phyloP scores from a whole-genome alignment of 2,113 vertebrate species.

The Budorcas taxicolor region DNA sequence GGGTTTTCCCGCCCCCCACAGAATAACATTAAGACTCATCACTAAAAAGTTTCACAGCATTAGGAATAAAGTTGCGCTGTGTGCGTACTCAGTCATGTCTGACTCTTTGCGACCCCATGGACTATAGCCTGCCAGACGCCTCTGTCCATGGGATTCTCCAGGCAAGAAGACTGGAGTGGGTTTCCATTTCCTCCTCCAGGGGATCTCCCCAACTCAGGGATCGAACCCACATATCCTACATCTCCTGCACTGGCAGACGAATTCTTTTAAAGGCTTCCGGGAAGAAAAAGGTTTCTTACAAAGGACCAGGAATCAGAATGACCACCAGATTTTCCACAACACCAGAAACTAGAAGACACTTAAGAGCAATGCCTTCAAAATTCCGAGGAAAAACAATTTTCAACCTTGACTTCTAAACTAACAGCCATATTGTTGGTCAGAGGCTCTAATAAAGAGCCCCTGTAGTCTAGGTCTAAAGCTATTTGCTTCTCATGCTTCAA shows the following conservation, averaged over 20 bases:
- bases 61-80: not conserved
- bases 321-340: not conserved
- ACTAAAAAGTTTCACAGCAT: not conserved
- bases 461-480: not conserved
- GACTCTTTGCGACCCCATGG: not conserved
- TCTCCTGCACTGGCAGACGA: not conserved
- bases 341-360: not conserved
- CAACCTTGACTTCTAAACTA: not conserved
- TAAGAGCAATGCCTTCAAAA: not conserved
- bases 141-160: not conserved
- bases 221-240: not conserved
- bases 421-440: not conserved
- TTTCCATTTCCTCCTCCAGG: not conserved
- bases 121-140: not conserved
- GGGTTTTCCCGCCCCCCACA: not conserved
- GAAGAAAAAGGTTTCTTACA: not conserved
- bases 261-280: not conserved
- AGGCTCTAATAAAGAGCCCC: not conserved
- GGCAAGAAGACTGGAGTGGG: not conserved
- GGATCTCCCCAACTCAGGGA: not conserved
- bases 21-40: not conserved
- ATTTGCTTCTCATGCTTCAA: not conserved
- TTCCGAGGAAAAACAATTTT: not conserved
- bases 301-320: not conserved
- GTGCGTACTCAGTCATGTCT: not conserved